Evolutionary conservation across 1,140 invertebrate species (phyloP), one percentile per base, ranked within the genome.

Genomic region (Pseudomyrmex flavicornis): DNA sequence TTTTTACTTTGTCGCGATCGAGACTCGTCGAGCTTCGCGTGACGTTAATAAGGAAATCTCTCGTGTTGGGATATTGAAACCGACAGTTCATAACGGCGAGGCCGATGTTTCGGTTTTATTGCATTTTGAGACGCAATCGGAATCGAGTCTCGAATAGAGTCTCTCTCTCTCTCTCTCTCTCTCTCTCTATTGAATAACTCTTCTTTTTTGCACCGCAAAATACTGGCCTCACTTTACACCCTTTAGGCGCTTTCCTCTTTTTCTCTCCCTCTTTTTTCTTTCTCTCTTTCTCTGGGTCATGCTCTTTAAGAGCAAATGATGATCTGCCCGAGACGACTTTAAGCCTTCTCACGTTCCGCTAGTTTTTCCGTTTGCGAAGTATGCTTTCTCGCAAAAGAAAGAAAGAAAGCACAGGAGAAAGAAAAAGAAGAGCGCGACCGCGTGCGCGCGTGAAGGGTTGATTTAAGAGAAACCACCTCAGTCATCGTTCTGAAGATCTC

Each of bases 11-110:
- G 52, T 74, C 15, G 52, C 80, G 68, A 86, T 84, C 68, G 79
- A 58, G 79, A 58, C 63, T 83, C 46, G 61, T 20, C 75, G 65
- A 69, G 46, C 59, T 70, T 88, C 76, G 87, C 86, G 85, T 87
- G 85, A 87, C 86, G 13, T n/a, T 44, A 48, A 61, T 59, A 54
- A 68, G 46, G 44, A 58, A 50, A 52, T 69, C 54, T 86, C 72
- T 75, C 82, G 73, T 72, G 61, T 44, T 9, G 22, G 48, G 35
- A 72, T 72, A 83, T 83, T 69, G 84, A 84, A 69, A 75, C 79
- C 72, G 61, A 82, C 79, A 75, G 70, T 74, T 63, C 48, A 48
- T 62, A 82, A 74, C 58, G 52, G n/a, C 74, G 52, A 46, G 52
- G 66, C 35, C 72, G 85, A 83, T 66, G 59, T 66, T 77, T 73